Evolutionary conservation across 2,888 invertebrate genomes (phyloP).

Genomic region (Lycocerus yunnanus): DNA sequence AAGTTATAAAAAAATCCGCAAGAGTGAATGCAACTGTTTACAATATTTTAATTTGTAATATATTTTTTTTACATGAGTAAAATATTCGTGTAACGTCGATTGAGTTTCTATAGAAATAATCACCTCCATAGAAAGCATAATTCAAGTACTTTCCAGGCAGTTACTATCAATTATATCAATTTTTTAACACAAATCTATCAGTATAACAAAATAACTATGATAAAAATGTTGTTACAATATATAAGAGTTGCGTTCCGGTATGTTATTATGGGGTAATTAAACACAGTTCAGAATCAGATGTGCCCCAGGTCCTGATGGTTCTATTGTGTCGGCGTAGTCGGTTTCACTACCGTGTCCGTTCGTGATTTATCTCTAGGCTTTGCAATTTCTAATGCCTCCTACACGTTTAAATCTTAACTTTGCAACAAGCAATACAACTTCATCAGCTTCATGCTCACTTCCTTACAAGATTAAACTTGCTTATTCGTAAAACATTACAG

Average conservation of each 20-base stretch:
- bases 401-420: slow-evolving; percentile 19
- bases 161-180: slow-evolving; percentile 30
- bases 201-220: slow-evolving; percentile 19
- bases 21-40: background rate
- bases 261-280: slow-evolving; percentile 33
- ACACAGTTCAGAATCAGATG: slow-evolving; percentile 31
- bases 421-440: slow-evolving; percentile 11
- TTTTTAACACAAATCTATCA: slow-evolving; percentile 32
- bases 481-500: background rate
- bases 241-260: slow-evolving; percentile 31
- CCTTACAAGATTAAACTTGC: slow-evolving; percentile 21
- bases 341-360: slow-evolving; percentile 33
- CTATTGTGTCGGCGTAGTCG: slow-evolving; percentile 26
- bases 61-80: background rate
- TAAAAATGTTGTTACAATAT: slow-evolving; percentile 25
- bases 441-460: slow-evolving; percentile 20
- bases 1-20: background rate
- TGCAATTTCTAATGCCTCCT: slow-evolving; percentile 32
- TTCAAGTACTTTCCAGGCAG: slow-evolving; percentile 31
- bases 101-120: background rate
- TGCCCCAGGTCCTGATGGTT: slow-evolving; percentile 30
- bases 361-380: slow-evolving; percentile 35
- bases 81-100: background rate
- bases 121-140: slow-evolving; percentile 28
- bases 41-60: background rate